Conservation (phyloP, 2,797 vertebrate genomes). For the Paedocypris micromegethes region DNA sequence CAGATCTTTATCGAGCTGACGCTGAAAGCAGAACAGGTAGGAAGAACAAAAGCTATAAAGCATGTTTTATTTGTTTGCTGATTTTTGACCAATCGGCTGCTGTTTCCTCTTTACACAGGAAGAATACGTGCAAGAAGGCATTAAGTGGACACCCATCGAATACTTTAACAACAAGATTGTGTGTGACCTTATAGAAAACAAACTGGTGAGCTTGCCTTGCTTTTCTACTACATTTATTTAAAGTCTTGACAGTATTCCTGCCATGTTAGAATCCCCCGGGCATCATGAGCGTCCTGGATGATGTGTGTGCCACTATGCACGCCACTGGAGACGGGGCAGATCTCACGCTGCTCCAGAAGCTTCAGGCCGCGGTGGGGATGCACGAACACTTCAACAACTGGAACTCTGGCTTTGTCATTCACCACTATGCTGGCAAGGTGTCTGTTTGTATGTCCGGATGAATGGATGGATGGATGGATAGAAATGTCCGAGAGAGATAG, state of each 20-base stretch:
- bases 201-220: conserved; percentile 74
- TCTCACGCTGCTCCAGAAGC: conserved; percentile 87
- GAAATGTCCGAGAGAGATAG: too few relatives aligned
- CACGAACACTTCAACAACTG: conserved; percentile 97
- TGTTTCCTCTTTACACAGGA: conserved; percentile 67
- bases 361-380: conserved; percentile 83
- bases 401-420: conserved; percentile 86
- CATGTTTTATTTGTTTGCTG: neutral
- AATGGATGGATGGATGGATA: too few relatives aligned
- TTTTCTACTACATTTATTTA: neutral
- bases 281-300: conserved; percentile 93
- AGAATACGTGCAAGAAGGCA: conserved; percentile 95
- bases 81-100: neutral
- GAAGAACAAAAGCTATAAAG: neutral
- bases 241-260: neutral
- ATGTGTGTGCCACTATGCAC: conserved; percentile 94
- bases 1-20: conserved; percentile 98
- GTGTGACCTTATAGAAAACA: conserved; percentile 97
- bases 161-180: conserved; percentile 99
- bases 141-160: conserved; percentile 91
- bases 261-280: conserved; percentile 83
- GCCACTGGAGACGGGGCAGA: conserved; percentile 90
- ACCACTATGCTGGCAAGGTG: conserved; percentile 96
- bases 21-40: conserved; percentile 95
- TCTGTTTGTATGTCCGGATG: neutral